Evolutionary conservation across 2,113 vertebrate species (phyloP).

Genomic region (Oophaga pumilio): DNA sequence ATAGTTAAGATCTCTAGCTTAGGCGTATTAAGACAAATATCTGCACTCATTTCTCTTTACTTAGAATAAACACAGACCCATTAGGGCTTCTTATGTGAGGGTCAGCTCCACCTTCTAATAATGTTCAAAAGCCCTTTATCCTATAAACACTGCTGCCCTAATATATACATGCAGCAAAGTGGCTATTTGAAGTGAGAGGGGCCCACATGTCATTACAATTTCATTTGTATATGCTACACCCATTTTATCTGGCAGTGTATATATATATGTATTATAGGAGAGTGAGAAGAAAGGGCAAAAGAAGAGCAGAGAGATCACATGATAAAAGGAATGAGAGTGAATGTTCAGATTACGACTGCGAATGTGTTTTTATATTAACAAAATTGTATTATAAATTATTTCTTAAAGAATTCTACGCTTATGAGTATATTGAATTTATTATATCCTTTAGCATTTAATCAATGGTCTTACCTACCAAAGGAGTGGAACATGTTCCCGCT

Average conservation of each 20-base stretch:
- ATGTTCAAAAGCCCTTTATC: constrained; percentile 57
- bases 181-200: constrained; percentile 55
- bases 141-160: constrained; percentile 52
- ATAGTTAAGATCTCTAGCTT: constrained; percentile 27
- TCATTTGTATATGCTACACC: constrained; percentile 54
- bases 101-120: constrained; percentile 56
- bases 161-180: constrained; percentile 58
- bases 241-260: constrained; percentile 48
- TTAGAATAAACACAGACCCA: constrained; percentile 57
- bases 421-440: neutral
- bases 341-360: neutral
- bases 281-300: constrained; percentile 14
- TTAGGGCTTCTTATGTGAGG: constrained; percentile 49
- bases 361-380: neutral
- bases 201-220: constrained; percentile 58
- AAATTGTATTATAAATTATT: neutral
- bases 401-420: neutral
- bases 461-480: neutral
- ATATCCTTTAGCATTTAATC: neutral
- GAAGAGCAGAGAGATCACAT: neutral
- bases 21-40: constrained; percentile 51
- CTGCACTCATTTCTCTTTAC: constrained; percentile 38
- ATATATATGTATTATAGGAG: constrained; percentile 14
- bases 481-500: neutral
- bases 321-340: neutral